Evolutionary conservation across 2,888 invertebrate genomes (phyloP), one percentile per base, ranked within the genome.

Genomic region (Rhagium mordax): DNA sequence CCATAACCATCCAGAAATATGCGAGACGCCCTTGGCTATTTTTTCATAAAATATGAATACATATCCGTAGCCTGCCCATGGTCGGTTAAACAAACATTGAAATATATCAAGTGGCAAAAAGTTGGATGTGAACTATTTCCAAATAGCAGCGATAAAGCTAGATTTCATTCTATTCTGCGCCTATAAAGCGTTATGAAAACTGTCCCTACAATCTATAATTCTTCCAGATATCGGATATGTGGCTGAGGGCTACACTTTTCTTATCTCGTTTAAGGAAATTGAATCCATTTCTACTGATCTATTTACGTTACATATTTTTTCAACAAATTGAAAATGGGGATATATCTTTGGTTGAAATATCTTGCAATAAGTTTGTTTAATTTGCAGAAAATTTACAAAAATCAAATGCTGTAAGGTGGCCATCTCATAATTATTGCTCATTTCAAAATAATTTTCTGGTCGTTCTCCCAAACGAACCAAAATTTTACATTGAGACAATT

Each of bases 161-260:
- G 70, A 74, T 74, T 71, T 74, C 64, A 70, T 61, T 60, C 70
- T 60, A 65, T 70, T 65, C 69, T 59, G 51, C n/a, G 67, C 62
- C 73, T 62, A 70, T 62, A 53, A 55, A 53, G 21, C 66, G 57
- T 67, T 67, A 57, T 24, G 66, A 55, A 61, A 61, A 47, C 47
- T 61, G 61, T 61, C 61, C 47, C 24, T 29, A 33, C 57, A 33
- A 20, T 47, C 27, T 51, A 65, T 67, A 67, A 67, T 67, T 67
- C 66, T 67, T 57, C 57, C 57, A 57, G 66, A 51, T 67, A 53
- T 67, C 33, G 66, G 41, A 24, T 41, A 41, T 21, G 21, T 18
- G 21, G 6, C 29, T 48, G 49, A 49, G 21, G 65, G 65, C 20
- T 51, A 49, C 33, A 21, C 10, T 13, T 67, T 13, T 41, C 66